phyloP scores from a whole-genome alignment of 2,888 invertebrate genomes.

The Chorisops tibialis region DNA sequence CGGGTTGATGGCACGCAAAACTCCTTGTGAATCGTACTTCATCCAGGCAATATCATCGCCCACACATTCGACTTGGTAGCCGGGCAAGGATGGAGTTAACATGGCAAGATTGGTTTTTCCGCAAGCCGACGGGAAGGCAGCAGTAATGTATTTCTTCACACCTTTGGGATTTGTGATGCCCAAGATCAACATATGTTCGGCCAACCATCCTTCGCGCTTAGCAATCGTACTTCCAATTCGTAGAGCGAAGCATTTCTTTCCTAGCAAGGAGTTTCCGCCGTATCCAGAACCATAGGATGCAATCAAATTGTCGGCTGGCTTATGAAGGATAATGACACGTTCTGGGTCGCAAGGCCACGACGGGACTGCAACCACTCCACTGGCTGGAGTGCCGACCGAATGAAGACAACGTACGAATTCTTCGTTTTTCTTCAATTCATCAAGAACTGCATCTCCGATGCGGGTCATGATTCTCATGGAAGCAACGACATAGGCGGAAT shows the following conservation, averaged over 20 bases:
- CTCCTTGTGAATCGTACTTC: constrained; percentile 86
- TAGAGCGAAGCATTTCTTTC: constrained; percentile 97
- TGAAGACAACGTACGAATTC: constrained; percentile 90
- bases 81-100: constrained; percentile 91
- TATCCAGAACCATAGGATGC: constrained; percentile 83
- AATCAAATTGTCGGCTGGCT: constrained; percentile 52
- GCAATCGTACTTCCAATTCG: constrained; percentile 95
- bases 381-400: constrained; percentile 79
- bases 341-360: constrained; percentile 98
- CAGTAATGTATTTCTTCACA: constrained; percentile 88
- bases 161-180: constrained; percentile 91
- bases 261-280: constrained; percentile 93
- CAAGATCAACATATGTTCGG: constrained; percentile 98
- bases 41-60: constrained; percentile 99
- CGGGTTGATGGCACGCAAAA: constrained; percentile 93
- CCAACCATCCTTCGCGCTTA: constrained; percentile 94
- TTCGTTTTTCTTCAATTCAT: constrained; percentile 57
- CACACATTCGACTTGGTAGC: constrained; percentile 88
- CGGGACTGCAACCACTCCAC: constrained; percentile 59
- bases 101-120: constrained; percentile 99
- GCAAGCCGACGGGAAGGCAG: constrained; percentile 98
- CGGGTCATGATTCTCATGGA: constrained; percentile 98
- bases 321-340: constrained; percentile 87
- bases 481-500: constrained; percentile 96
- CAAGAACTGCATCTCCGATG: constrained; percentile 66